Base-by-base conservation (phyloP, 30 jellyfish, hydroid and myxozoan genomes). In the Aurelia aurita complex sp. Pacific region DNA sequence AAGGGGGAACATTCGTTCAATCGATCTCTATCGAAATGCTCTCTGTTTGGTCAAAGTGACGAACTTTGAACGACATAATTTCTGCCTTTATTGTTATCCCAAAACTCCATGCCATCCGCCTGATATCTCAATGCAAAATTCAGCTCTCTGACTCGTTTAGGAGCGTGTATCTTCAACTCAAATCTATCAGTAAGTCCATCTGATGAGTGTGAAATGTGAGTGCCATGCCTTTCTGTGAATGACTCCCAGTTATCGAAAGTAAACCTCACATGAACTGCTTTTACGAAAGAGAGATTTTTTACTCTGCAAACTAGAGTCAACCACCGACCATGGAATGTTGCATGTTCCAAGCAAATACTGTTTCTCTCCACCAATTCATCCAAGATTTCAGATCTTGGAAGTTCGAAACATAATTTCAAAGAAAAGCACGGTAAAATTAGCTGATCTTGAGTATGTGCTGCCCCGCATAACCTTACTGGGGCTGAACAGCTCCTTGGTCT, bases 61-160 rank as follows among this genome's bases (percentile, higher is more conserved):
- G 57, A 46, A n/a, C 81, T 70, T 33, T 60, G 85, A 29, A 84
- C 93, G 59, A 17, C 35, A 64, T 93, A 93, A 61, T 93, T 93
- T 55, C 73, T 42, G 14, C 77, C 67, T 5, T 64, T 59, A 65
- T 93, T 93, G 38, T 88, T 93, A 87, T 93, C 98, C 98, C 98
- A 93, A 74, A 50, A 85, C 67, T 93, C 98, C 85, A 19, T 63
- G 4, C 87, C 94, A 68, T 79, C 81, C 15, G 79, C 96, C 32
- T 65, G 84, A 70, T 88, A 93, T 17, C 97, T 29, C 18, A 93
- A 68, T 1, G 97, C 98, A 77, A 93, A 88, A 40, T 71, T 81
- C 17, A 84, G 19, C 13, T 57, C 76, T 53, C 38, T 50, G 12
- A 65, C 82, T 42, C 82, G 29, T 73, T 73, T 84, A 13, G 93